Base-by-base conservation (phyloP, 1,140 invertebrate genomes). In the Holotrichia oblita region DNA sequence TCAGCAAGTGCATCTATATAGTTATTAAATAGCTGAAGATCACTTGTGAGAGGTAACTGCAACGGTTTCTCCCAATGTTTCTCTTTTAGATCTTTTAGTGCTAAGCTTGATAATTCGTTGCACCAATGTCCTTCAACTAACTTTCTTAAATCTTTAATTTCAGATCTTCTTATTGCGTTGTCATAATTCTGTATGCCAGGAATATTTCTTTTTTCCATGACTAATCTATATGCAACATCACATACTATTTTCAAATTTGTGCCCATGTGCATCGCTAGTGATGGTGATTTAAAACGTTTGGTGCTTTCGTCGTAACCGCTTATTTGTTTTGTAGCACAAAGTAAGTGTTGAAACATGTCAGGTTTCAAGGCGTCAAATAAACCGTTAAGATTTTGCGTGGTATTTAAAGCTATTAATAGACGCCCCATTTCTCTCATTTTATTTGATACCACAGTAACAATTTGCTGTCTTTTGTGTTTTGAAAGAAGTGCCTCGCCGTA, bases 401-500 rank as follows among this genome's bases (percentile, higher is more conserved):
- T 27, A 61, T 77, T 78, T 78, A 80, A 40, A n/a, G 74, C 40
- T 61, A 80, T 78, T 61, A 80, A 24, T 72, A 80, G 59, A 61
- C 59, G 59, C n/a, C 42, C 78, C 59, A 17, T 76, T 75, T 83
- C 81, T 22, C 80, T 61, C 77, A 82, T 82, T 77, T 80, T 79
- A 55, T 82, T 82, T 10, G 78, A 81, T 76, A 81, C 81, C 27
- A 78, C 81, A 64, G 55, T 59, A 41, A 41, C 76, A 48, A 73
- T 77, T 80, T 77, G 61, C 40, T 79, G 78, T 76, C 59, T 78
- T 69, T 83, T 83, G 41, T 83, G 80, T 79, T 83, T 82, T 73
- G 80, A 81, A 24, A 83, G 41, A 79, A 82, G 81, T 24, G 76
- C 27, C 73, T 83, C 77, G 2, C 80, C 82, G 77, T 80, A 83